phyloP scores from a whole-genome alignment of 1,140 invertebrate genomes.

The Drosophila biarmipes region DNA sequence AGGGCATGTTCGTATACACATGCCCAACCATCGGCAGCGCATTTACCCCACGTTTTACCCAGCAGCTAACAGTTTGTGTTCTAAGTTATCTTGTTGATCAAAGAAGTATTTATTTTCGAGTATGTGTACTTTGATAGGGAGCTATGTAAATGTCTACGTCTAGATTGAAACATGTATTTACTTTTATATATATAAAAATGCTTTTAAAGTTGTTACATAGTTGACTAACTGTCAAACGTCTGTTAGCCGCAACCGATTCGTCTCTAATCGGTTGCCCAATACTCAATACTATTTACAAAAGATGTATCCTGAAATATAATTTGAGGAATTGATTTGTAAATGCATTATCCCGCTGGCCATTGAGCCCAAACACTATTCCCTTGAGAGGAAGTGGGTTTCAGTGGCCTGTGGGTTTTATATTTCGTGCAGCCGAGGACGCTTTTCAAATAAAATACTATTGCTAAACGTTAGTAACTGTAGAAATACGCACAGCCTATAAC shows the following conservation, averaged over 20 bases:
- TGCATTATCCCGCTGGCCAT: slow-evolving; percentile 28
- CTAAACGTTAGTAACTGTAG: slow-evolving; percentile 68
- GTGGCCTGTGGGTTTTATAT: slow-evolving; percentile 19
- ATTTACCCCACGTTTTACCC: slow-evolving; percentile 27
- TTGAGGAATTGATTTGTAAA: slow-evolving; percentile 79
- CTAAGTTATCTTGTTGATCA: slow-evolving; percentile 57
- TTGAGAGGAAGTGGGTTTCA: background rate
- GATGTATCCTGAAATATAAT: slow-evolving; percentile 73
- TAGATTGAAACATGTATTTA: slow-evolving; percentile 35
- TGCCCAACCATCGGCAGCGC: slow-evolving; percentile 24
- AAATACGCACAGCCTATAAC: slow-evolving; percentile 28
- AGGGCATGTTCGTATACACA: slow-evolving; percentile 17
- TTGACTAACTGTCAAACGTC: slow-evolving; percentile 32
- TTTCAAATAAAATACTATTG: slow-evolving; percentile 58
- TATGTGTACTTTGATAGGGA: slow-evolving; percentile 31
- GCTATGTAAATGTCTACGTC: slow-evolving; percentile 47
- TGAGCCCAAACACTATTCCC: slow-evolving; percentile 14
- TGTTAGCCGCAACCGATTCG: slow-evolving; percentile 30
- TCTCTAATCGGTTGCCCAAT: slow-evolving; percentile 30
- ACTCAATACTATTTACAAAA: slow-evolving; percentile 69
- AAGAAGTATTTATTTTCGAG: slow-evolving; percentile 70
- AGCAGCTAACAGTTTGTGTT: slow-evolving; percentile 38
- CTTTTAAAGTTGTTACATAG: slow-evolving; percentile 53
- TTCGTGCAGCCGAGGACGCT: slow-evolving; percentile 38
- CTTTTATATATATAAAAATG: slow-evolving; percentile 43